These are phyloP conservation scores for Peromyscus melanophrys DNA, from an alignment of 2,797 vertebrate genomes.

Conservation along the genomic window DNA sequence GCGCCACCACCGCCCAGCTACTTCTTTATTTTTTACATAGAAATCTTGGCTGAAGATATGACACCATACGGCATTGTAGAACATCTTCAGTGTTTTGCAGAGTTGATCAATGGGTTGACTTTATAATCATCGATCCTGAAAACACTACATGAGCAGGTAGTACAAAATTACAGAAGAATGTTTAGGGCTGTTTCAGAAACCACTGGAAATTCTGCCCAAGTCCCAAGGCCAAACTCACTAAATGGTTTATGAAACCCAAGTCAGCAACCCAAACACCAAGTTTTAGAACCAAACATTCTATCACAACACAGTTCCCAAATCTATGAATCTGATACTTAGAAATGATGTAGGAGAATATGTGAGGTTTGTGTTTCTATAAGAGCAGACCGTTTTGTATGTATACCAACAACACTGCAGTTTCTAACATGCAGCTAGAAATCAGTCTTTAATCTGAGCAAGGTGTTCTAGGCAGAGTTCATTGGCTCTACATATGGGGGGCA, in stretches of 20 bases:
- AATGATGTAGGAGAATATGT: neutral
- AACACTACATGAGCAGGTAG: neutral
- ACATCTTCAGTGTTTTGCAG: neutral
- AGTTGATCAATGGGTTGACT: neutral
- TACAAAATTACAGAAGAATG: neutral
- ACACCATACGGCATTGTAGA: neutral
- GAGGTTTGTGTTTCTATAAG: neutral
- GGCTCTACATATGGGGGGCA: too few species aligned
- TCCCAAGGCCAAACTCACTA: neutral
- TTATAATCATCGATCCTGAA: neutral
- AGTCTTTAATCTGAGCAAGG: neutral
- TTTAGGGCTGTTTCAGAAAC: neutral
- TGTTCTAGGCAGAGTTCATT: neutral
- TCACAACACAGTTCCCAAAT: neutral
- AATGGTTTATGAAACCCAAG: neutral
- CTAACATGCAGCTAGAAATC: neutral
- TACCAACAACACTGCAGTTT: neutral
- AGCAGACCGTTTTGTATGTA: neutral
- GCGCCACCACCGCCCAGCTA: too few species aligned
- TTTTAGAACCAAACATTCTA: neutral
- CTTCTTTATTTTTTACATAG: neutral
- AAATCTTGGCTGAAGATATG: neutral
- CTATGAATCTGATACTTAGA: neutral
- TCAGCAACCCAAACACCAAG: neutral
- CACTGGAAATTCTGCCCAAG: neutral